Percentiles rank a stretch among this genome's conserved stretches.
These are phyloP conservation scores for Ophion ventricosus DNA, from an alignment of 2,888 invertebrate species.

Conservation along the genomic window DNA sequence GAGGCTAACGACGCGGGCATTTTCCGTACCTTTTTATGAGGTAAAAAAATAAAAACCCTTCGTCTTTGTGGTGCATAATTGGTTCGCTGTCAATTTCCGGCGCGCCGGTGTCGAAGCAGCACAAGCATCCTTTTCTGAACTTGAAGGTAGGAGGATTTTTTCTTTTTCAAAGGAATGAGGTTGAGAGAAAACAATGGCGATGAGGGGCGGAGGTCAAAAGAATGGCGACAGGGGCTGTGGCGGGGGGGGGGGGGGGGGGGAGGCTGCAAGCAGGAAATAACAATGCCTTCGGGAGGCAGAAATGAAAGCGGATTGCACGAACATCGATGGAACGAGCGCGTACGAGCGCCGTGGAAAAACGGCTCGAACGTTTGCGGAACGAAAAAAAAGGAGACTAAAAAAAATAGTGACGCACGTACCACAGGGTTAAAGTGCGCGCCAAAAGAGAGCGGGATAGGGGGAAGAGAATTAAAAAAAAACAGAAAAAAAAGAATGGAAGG, in stretches of 20 bases:
- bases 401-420: no score
- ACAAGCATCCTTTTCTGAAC: background rate
- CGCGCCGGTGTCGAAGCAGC: no score
- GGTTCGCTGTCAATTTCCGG: no score
- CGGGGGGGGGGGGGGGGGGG: slow-evolving; percentile 8
- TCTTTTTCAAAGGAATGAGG: background rate
- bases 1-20: no score
- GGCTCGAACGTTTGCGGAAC: slow-evolving; percentile 42
- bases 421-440: background rate
- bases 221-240: slow-evolving; percentile 34
- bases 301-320: slow-evolving; percentile 48
- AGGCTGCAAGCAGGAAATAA: no score
- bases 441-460: background rate
- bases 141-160: background rate
- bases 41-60: no score
- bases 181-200: background rate
- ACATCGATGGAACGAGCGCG: slow-evolving; percentile 54
- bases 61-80: no score
- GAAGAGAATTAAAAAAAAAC: background rate
- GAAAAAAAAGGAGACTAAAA: slow-evolving; percentile 23
- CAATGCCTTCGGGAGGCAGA: slow-evolving; percentile 35
- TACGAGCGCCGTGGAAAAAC: slow-evolving; percentile 42
- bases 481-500: slow-evolving; percentile 19
- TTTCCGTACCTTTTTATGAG: no score
- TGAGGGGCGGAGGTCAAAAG: slow-evolving; percentile 10